Base-by-base conservation (phyloP, 1,140 invertebrate genomes). In the Paracyclopina nana region DNA sequence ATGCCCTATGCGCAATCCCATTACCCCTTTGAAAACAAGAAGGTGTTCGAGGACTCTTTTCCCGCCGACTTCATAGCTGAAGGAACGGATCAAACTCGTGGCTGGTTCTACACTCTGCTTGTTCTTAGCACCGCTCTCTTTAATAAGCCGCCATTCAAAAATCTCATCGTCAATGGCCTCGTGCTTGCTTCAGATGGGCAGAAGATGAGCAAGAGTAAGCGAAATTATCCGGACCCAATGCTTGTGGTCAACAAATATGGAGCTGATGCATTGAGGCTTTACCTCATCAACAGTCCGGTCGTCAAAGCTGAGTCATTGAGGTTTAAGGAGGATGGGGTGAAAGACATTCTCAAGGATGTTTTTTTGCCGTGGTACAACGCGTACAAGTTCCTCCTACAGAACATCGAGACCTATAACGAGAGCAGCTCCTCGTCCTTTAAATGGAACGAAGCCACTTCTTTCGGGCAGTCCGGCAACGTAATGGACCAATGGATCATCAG, bases 41-140 rank as follows among this genome's bases (percentile, higher is more conserved):
- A 86, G 61, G 78, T 87, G 42, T 99, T 99, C 68, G 80, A 92
- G 57, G 79, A 86, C 34, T 74, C 72, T 53, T 99, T 99, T 61
- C 95, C 95, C n/a, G 95, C 95, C 3, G 90, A 99, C 70, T 99
- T 99, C 60, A 95, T 99, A 61, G 91, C 86, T 25, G 95, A 99
- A 70, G 91, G 92, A 14, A 92, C 98, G 58, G 95, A 99, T 69
- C 95, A 99, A 71, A 99, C 95, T 0, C 72, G 95, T 59, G 91
- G 91, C 42, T 97, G 91, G 90, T 98, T 98, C 67, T 98, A 99
- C 61, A 99, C 94, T 0, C 68, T 98, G 1, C 68, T 97, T 34
- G 94, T 98, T 0, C 73, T 99, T 26, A 94, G 88, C 0, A 97
- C 91, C 9, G 81, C 85, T 20, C 67, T 99, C n/a, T 98, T 95